Conservation (phyloP, 1,140 invertebrate species). For the Drosophila kohkoa region DNA sequence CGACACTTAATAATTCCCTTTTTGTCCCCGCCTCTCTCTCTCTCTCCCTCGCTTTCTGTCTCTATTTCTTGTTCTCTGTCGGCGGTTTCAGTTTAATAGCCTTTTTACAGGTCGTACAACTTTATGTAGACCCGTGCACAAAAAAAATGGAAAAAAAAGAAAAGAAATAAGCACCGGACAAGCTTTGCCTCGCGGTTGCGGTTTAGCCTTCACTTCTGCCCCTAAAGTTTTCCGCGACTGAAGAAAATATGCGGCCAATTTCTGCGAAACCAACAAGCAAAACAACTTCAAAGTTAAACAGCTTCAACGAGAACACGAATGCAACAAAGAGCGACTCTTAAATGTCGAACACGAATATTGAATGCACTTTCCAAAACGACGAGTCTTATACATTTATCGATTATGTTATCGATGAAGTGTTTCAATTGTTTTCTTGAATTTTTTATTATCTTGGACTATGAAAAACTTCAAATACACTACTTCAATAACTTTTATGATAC, state of each 20-base stretch:
- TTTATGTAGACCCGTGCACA: slow-evolving; percentile 59
- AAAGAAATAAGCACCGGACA: slow-evolving; percentile 12
- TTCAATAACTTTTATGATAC: too few species aligned
- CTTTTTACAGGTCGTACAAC: slow-evolving; percentile 83
- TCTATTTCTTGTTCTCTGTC: background rate
- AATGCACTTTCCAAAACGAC: slow-evolving; percentile 17
- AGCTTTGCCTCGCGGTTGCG: background rate
- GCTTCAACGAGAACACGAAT: background rate
- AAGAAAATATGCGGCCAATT: slow-evolving; percentile 52
- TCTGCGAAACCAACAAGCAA: slow-evolving; percentile 43
- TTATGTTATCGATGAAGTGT: background rate
- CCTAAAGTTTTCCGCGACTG: slow-evolving; percentile 3
- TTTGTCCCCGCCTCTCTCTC: background rate
- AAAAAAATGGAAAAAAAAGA: too few species aligned
- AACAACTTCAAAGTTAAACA: slow-evolving; percentile 45
- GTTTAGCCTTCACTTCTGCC: slow-evolving; percentile 9
- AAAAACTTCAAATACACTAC: too few species aligned
- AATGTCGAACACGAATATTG: slow-evolving; percentile 12
- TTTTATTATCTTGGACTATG: too few species aligned
- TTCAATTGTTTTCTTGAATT: too few species aligned
- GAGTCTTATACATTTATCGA: background rate
- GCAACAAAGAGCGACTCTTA: background rate
- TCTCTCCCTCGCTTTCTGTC: background rate
- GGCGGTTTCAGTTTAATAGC: slow-evolving; percentile 77
- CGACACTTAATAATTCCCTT: slow-evolving; percentile 80